phyloP scores from a whole-genome alignment of 2,113 vertebrate species.

The Ictalurus furcatus region DNA sequence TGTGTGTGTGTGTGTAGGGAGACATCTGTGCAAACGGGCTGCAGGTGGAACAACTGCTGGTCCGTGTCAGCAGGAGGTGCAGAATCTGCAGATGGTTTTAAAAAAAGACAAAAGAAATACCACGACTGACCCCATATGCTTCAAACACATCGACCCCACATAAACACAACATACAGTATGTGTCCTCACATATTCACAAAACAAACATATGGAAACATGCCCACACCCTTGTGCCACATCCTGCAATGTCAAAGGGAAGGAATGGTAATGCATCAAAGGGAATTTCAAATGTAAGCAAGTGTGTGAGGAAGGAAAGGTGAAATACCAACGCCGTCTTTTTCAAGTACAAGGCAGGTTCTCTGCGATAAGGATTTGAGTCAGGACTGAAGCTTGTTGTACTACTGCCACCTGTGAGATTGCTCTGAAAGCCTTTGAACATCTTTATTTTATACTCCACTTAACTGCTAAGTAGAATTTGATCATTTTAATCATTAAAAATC shows the following conservation, averaged over 20 bases:
- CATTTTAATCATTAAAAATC: slow-evolving; percentile 14
- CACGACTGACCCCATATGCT: slow-evolving; percentile 2
- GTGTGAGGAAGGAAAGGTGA: not conserved
- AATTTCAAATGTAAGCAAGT: slow-evolving; percentile 6
- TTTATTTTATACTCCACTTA: not conserved
- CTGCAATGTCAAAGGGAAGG: slow-evolving; percentile 29
- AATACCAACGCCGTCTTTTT: slow-evolving; percentile 16
- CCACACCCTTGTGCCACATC: slow-evolving; percentile 40
- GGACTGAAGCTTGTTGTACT: not conserved
- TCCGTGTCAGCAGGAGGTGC: slow-evolving; percentile 41
- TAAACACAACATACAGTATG: not conserved
- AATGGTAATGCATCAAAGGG: slow-evolving; percentile 15
- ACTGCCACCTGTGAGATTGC: not conserved
- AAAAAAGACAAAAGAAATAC: slow-evolving; percentile 32
- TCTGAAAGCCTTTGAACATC: not conserved
- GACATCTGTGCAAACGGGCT: slow-evolving; percentile 55
- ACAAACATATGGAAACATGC: slow-evolving; percentile 44
- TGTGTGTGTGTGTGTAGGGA: slow-evolving; percentile 17
- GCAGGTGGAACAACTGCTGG: slow-evolving; percentile 56
- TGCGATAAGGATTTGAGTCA: slow-evolving; percentile 16
- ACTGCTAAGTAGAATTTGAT: not conserved
- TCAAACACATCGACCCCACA: not conserved
- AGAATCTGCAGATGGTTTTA: slow-evolving; percentile 50
- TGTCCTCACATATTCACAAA: slow-evolving; percentile 28
- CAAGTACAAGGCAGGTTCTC: slow-evolving; percentile 17